These are phyloP conservation scores for Drosophila watanabei DNA, from an alignment of 1,140 invertebrate genomes.

Conservation along the genomic window DNA sequence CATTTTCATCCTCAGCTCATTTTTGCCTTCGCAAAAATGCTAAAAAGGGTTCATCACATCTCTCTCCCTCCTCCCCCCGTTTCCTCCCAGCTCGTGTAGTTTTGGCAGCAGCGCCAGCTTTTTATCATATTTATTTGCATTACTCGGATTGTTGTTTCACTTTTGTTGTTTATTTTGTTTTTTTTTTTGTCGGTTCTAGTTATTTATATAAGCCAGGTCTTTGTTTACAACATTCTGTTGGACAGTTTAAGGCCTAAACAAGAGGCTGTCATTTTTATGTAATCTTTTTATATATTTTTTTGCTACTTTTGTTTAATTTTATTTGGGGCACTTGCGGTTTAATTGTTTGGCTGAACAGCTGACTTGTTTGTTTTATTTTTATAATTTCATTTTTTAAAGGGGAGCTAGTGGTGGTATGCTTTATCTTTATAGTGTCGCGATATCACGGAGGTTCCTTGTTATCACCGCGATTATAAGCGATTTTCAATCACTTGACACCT, in stretches of 20 bases:
- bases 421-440: constrained; percentile 29
- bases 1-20: constrained; percentile 59
- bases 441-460: constrained; percentile 27
- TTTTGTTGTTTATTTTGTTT: constrained; percentile 11
- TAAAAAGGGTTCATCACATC: constrained; percentile 46
- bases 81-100: constrained; percentile 33
- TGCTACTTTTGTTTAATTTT: constrained; percentile 29
- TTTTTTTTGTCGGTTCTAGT: constrained; percentile 20
- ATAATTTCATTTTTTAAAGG: not conserved
- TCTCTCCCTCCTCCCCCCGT: not conserved
- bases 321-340: constrained; percentile 15
- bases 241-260: constrained; percentile 46
- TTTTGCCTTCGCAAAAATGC: constrained; percentile 49
- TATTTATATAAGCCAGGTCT: constrained; percentile 63
- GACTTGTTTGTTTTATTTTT: constrained; percentile 15
- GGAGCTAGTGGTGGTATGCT: constrained; percentile 1
- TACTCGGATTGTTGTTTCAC: constrained; percentile 44
- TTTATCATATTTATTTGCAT: constrained; percentile 65
- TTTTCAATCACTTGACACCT: constrained; percentile 36
- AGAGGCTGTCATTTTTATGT: constrained; percentile 50
- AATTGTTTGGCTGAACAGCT: constrained; percentile 26
- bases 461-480: constrained; percentile 33
- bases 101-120: constrained; percentile 53
- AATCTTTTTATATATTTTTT: constrained; percentile 28
- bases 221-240: constrained; percentile 44